Evolutionary conservation across 1,140 invertebrate genomes (phyloP).

Genomic region (Drosophila bipectinata): DNA sequence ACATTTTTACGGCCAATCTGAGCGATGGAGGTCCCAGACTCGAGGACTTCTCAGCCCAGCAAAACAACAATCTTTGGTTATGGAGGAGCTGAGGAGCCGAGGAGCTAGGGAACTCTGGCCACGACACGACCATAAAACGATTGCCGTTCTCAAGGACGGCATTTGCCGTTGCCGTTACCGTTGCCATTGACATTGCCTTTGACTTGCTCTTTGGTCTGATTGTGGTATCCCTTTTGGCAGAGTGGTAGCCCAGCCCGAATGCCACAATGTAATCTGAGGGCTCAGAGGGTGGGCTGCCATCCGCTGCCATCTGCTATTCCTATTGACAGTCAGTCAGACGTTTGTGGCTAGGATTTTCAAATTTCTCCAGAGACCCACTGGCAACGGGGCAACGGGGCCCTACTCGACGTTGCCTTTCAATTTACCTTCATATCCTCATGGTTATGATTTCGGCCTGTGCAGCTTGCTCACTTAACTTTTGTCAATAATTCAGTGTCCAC

Average conservation of each 20-base stretch:
- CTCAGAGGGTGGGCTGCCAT: constrained; percentile 14
- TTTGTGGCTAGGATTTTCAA: constrained; percentile 57
- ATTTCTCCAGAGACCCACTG: constrained; percentile 67
- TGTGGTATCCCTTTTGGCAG: constrained; percentile 17
- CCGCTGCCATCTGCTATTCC: constrained; percentile 5
- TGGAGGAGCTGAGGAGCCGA: not conserved
- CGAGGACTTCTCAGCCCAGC: constrained; percentile 1
- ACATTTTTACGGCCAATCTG: constrained; percentile 80
- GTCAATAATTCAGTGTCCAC: constrained; percentile 53
- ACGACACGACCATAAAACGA: constrained; percentile 72
- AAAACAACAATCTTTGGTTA: constrained; percentile 15
- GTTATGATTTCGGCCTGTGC: constrained; percentile 40
- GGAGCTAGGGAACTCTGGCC: constrained; percentile 18
- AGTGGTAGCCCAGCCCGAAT: not conserved
- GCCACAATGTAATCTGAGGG: constrained; percentile 16
- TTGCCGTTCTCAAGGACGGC: constrained; percentile 63
- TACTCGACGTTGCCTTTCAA: constrained; percentile 56
- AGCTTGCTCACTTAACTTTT: constrained; percentile 49
- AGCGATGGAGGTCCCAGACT: constrained; percentile 31
- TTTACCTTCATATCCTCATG: constrained; percentile 37
- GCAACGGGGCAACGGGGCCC: constrained; percentile 5
- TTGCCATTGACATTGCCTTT: constrained; percentile 28
- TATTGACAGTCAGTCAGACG: constrained; percentile 54
- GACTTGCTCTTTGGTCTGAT: constrained; percentile 35
- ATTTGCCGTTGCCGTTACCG: constrained; percentile 10